Evolutionary conservation across 2,888 invertebrate genomes (phyloP).

Genomic region (Brachyopa scutellaris): DNA sequence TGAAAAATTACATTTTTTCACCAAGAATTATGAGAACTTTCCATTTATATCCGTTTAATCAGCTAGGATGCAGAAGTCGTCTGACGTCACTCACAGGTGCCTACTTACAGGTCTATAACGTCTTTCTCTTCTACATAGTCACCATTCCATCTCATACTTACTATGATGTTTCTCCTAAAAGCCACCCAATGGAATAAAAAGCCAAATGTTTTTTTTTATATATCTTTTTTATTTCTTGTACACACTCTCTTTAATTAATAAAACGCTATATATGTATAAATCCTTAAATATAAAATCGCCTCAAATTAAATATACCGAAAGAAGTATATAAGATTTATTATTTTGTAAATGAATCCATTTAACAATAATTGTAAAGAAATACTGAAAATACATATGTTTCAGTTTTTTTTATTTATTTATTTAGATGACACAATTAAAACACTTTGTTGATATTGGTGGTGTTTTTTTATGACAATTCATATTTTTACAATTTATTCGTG

Average conservation of each 20-base stretch:
- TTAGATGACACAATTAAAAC: constrained; percentile 65
- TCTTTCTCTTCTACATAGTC: too few species aligned
- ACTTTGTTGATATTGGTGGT: constrained; percentile 18
- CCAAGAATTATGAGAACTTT: too few species aligned
- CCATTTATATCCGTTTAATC: too few species aligned
- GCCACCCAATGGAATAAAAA: too few species aligned
- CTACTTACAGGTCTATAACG: too few species aligned
- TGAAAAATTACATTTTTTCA: too few species aligned
- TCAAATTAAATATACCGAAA: constrained; percentile 28
- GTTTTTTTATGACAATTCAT: constrained; percentile 40
- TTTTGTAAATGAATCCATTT: background rate
- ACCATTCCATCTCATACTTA: too few species aligned
- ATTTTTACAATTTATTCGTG: constrained; percentile 45
- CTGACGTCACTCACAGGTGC: too few species aligned
- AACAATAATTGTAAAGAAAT: constrained; percentile 38
- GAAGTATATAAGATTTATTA: too few species aligned
- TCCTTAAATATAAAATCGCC: constrained; percentile 70
- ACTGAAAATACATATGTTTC: constrained; percentile 16
- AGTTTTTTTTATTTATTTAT: constrained; percentile 2
- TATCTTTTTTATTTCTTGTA: constrained; percentile 63
- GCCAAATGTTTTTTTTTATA: too few species aligned
- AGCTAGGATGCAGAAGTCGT: too few species aligned
- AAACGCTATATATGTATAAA: constrained; percentile 47
- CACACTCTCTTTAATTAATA: constrained; percentile 72
- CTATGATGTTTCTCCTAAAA: too few species aligned